Conservation (phyloP, 1,140 invertebrate species). For the Atta texana region DNA sequence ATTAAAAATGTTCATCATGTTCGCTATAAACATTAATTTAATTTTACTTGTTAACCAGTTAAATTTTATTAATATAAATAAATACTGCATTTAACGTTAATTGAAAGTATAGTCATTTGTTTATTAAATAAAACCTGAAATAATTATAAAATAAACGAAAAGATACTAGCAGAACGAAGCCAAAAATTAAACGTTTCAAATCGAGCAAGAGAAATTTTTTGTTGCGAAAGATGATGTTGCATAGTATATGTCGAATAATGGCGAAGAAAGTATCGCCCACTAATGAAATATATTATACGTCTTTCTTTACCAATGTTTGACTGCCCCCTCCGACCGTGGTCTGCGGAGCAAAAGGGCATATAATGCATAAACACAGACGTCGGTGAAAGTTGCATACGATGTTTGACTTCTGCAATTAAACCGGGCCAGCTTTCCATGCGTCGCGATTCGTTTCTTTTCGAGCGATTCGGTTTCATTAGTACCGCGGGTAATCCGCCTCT, state of each 20-base stretch:
- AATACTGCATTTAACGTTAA: not conserved
- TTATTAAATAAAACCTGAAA: not conserved
- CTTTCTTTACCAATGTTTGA: constrained; percentile 58
- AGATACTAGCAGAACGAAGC: not conserved
- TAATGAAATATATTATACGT: constrained; percentile 51
- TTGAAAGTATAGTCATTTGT: not conserved
- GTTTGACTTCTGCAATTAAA: constrained; percentile 65
- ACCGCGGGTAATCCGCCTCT: constrained; percentile 41
- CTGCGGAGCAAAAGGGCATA: constrained; percentile 65
- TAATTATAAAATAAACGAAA: not conserved
- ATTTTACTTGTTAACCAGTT: constrained; percentile 1
- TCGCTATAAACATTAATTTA: not conserved
- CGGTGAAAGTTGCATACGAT: constrained; percentile 62
- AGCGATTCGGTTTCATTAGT: constrained; percentile 57
- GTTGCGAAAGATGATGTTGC: not conserved
- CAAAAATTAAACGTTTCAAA: not conserved
- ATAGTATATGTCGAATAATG: constrained; percentile 1
- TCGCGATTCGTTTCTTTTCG: constrained; percentile 49
- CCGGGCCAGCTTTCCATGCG: constrained; percentile 60
- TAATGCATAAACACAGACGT: constrained; percentile 55
- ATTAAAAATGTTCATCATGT: not conserved
- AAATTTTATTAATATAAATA: not conserved
- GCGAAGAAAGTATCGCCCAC: constrained; percentile 38
- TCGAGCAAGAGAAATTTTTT: not conserved
- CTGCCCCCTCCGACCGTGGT: constrained; percentile 17